A percentile compares a stretch with the other conserved stretches of the same genome.
These are phyloP conservation scores for Artibeus lituratus DNA, from an alignment of 2,797 vertebrate genomes.

Conservation along the genomic window DNA sequence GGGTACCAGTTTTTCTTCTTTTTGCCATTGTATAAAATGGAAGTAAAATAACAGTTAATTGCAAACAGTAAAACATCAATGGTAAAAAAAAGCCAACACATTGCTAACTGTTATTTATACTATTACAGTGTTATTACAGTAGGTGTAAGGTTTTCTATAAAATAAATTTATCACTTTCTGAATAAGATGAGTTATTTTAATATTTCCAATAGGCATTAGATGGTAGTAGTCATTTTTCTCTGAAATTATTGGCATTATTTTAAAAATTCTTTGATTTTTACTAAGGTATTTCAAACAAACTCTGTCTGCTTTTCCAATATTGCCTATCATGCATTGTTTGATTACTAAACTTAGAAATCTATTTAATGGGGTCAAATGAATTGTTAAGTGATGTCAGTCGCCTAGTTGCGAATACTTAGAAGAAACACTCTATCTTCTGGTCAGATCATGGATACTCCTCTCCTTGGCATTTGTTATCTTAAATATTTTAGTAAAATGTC, in stretches of 20 bases:
- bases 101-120: neutral
- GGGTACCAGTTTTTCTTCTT: neutral
- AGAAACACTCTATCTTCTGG: neutral
- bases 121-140: neutral
- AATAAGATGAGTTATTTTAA: neutral
- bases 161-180: neutral
- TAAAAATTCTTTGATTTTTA: neutral
- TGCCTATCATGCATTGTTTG: neutral
- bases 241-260: neutral
- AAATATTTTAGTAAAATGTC: neutral
- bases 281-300: neutral
- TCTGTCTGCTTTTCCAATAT: neutral
- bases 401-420: neutral
- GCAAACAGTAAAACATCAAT: neutral
- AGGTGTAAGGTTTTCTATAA: neutral
- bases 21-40: neutral
- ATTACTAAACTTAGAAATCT: neutral
- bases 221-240: neutral
- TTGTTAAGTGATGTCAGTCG: neutral
- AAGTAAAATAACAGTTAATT: neutral
- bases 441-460: accelerated
- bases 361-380: neutral
- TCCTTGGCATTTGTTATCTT: neutral
- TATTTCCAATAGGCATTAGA: neutral
- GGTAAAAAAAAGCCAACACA: neutral